Evolutionary conservation across 2,113 vertebrate species (phyloP).

Genomic region (Alligator mississippiensis): DNA sequence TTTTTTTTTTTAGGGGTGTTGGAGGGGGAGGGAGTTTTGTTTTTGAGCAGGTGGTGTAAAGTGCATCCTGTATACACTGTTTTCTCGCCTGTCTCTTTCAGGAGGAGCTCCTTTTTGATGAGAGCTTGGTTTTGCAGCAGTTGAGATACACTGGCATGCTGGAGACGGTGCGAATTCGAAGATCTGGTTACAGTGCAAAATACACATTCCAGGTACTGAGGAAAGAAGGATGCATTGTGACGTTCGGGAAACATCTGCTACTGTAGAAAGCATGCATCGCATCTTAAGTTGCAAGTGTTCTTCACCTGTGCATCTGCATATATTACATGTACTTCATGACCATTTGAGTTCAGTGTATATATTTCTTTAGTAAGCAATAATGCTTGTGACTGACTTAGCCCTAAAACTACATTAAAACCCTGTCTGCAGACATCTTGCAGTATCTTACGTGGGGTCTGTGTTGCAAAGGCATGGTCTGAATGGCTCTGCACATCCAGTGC

Average conservation of each 20-base stretch:
- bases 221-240: neutral
- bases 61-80: neutral
- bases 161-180: constrained; percentile 95
- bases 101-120: constrained; percentile 94
- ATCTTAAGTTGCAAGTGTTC: neutral
- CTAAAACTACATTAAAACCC: neutral
- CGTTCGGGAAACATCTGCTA: neutral
- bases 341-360: neutral
- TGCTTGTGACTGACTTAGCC: neutral
- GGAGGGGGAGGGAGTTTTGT: neutral
- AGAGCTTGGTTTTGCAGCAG: constrained; percentile 93
- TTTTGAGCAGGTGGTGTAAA: neutral
- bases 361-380: neutral
- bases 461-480: neutral
- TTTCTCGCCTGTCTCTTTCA: constrained; percentile 60
- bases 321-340: neutral
- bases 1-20: neutral
- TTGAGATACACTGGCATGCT: constrained; percentile 97
- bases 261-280: accelerated
- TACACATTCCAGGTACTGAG: constrained; percentile 92
- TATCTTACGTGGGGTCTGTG: neutral
- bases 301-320: neutral
- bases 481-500: neutral
- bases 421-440: neutral
- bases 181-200: constrained; percentile 97